Conservation (phyloP, 2,888 invertebrate species). For the Ryuthela nishihirai region DNA sequence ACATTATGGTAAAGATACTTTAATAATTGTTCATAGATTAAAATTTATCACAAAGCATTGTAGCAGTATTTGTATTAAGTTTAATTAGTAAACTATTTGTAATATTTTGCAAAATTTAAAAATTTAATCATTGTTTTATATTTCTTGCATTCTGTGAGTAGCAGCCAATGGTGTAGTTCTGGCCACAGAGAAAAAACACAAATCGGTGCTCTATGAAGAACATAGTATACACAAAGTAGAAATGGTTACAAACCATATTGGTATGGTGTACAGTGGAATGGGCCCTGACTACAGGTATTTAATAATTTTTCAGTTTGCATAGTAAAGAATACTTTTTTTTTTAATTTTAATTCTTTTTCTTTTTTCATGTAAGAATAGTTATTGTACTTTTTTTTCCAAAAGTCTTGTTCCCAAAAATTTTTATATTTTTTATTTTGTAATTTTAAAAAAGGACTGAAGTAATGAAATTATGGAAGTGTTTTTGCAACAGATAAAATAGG, state of each 20-base stretch:
- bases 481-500: too few species aligned
- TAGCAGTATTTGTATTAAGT: too few species aligned
- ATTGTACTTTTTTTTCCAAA: too few species aligned
- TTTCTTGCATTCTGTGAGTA: slow-evolving; percentile 48
- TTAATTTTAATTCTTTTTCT: background rate
- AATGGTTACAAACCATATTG: slow-evolving; percentile 89
- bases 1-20: too few species aligned
- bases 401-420: background rate
- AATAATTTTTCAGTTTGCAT: background rate
- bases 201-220: slow-evolving; percentile 93
- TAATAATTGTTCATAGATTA: too few species aligned
- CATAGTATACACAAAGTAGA: slow-evolving; percentile 96
- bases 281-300: slow-evolving; percentile 57
- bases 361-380: background rate
- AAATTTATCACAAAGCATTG: too few species aligned
- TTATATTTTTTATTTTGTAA: background rate
- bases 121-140: too few species aligned
- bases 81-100: too few species aligned
- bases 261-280: slow-evolving; percentile 91
- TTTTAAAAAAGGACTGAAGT: background rate
- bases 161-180: slow-evolving; percentile 97
- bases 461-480: background rate
- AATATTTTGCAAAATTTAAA: too few species aligned
- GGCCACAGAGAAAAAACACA: slow-evolving; percentile 98
- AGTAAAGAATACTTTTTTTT: background rate